Conservation (phyloP, 2,888 invertebrate genomes). For the Liodrosophila aerea region DNA sequence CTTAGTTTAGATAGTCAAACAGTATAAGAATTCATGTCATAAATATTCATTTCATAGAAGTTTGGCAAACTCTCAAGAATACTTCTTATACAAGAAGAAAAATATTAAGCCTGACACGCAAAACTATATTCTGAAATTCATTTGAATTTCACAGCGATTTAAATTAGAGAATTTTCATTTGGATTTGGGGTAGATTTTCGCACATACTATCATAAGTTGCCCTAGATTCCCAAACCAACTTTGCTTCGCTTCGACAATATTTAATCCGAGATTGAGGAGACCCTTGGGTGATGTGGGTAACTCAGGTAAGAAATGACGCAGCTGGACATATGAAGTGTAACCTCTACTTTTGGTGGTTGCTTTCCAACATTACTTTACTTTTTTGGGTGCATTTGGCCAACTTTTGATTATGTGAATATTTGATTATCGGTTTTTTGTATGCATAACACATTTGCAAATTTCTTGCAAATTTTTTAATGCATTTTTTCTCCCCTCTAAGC, state of each 20-base stretch:
- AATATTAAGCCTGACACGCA: no score
- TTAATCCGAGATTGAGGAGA: slow-evolving; percentile 25
- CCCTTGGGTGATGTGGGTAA: slow-evolving; percentile 36
- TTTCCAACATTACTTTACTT: slow-evolving; percentile 26
- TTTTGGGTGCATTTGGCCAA: slow-evolving; percentile 29
- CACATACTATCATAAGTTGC: slow-evolving; percentile 56
- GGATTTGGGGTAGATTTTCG: slow-evolving; percentile 72
- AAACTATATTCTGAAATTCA: slow-evolving; percentile 41
- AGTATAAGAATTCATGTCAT: no score
- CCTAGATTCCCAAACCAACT: slow-evolving; percentile 37
- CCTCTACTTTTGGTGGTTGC: slow-evolving; percentile 31
- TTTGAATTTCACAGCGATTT: slow-evolving; percentile 51
- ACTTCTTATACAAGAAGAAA: no score
- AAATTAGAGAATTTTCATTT: slow-evolving; percentile 52
- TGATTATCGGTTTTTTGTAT: slow-evolving; percentile 65
- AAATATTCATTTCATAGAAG: no score
- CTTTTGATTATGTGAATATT: slow-evolving; percentile 59
- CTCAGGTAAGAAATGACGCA: slow-evolving; percentile 42
- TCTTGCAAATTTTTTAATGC: slow-evolving; percentile 10
- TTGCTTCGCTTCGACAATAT: slow-evolving; percentile 48
- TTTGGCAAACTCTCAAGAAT: no score
- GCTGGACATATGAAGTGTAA: slow-evolving; percentile 49
- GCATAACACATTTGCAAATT: slow-evolving; percentile 71
- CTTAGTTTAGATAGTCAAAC: not conserved
- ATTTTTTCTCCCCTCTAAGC: slow-evolving; percentile 34